These are phyloP conservation scores for Seriola quinqueradiata DNA, from an alignment of 2,113 vertebrate genomes.

Conservation along the genomic window DNA sequence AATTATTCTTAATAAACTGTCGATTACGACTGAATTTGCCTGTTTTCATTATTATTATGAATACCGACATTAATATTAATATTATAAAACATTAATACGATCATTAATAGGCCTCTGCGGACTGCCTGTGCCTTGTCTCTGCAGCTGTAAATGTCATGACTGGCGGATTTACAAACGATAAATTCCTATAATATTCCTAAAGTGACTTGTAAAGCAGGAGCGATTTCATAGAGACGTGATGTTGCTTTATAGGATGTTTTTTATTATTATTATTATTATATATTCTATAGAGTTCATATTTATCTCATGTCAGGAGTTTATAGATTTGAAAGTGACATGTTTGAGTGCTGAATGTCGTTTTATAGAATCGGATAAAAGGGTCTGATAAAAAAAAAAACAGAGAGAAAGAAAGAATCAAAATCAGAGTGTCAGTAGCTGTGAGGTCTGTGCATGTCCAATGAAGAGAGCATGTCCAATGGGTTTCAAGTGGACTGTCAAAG, in stretches of 20 bases:
- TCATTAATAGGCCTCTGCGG: neutral
- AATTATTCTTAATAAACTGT: neutral
- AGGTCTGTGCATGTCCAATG: no score
- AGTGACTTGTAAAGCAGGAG: neutral
- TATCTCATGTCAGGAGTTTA: neutral
- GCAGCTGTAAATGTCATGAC: neutral
- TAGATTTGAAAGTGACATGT: neutral
- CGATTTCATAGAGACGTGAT: no score
- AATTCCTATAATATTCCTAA: neutral
- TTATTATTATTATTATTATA: neutral
- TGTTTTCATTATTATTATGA: neutral
- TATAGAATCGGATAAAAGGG: no score
- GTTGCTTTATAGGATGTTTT: no score
- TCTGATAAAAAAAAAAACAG: no score
- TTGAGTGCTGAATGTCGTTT: no score
- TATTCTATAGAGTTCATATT: neutral
- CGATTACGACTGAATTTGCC: neutral
- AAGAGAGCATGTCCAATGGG: slow-evolving; percentile 83
- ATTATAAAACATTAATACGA: neutral
- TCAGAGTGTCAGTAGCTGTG: no score
- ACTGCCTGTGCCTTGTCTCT: neutral
- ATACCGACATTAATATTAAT: neutral
- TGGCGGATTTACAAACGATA: neutral
- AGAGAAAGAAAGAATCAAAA: no score
- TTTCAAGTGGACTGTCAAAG: slow-evolving; percentile 89